phyloP scores from a whole-genome alignment of 2,888 invertebrate genomes.

The Scotopteryx bipunctaria region DNA sequence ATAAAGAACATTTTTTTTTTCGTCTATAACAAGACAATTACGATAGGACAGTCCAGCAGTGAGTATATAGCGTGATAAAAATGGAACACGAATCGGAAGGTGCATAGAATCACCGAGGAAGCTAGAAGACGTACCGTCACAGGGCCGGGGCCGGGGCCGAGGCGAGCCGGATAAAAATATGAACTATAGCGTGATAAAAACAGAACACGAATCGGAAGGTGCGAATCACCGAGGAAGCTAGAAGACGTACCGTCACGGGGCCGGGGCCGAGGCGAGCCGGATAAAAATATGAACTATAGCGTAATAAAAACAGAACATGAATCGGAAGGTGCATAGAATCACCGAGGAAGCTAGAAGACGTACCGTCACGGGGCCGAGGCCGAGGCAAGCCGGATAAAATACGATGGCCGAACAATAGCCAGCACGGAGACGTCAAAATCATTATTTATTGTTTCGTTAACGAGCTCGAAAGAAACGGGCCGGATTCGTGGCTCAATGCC shows the following conservation, averaged over 20 bases:
- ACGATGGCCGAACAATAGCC: constrained; percentile 67
- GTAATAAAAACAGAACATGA: constrained; percentile 23
- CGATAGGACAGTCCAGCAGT: too few relatives aligned
- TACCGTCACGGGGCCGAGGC: constrained; percentile 47
- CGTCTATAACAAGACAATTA: too few relatives aligned
- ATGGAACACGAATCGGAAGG: constrained; percentile 44
- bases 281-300: constrained; percentile 46
- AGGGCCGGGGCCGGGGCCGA: constrained; percentile 36
- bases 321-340: constrained; percentile 53
- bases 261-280: constrained; percentile 42
- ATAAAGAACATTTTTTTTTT: too few relatives aligned
- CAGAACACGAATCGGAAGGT: constrained; percentile 40
- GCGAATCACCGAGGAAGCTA: constrained; percentile 52
- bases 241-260: constrained; percentile 51
- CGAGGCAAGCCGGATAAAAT: constrained; percentile 55
- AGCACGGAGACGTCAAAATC: constrained; percentile 69
- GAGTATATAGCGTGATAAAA: background rate
- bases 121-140: constrained; percentile 51
- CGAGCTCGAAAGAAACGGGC: constrained; percentile 67
- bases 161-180: constrained; percentile 51
- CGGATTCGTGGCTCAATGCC: constrained; percentile 56
- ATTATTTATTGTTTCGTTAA: constrained; percentile 80
- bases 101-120: constrained; percentile 52
- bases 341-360: constrained; percentile 50
- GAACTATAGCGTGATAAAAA: background rate